phyloP scores from a whole-genome alignment of 2,113 vertebrate genomes.

The Aptenodytes patagonicus region DNA sequence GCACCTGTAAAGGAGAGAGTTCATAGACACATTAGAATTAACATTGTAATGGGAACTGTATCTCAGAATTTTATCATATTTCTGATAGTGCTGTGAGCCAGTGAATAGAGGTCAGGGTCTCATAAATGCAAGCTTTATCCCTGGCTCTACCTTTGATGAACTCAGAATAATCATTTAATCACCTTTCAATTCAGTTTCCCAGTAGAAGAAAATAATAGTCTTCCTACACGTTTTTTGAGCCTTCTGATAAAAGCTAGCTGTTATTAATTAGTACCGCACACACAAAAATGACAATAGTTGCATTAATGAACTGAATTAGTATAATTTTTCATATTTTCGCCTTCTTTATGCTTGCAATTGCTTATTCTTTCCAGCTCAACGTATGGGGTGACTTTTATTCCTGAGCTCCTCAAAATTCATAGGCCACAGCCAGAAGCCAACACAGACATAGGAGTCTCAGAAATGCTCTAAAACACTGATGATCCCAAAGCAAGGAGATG shows the following conservation, averaged over 20 bases:
- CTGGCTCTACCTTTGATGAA: not conserved
- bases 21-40: not conserved
- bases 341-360: not conserved
- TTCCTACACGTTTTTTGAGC: not conserved
- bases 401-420: not conserved
- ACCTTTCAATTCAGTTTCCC: not conserved
- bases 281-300: not conserved
- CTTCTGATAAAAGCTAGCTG: not conserved
- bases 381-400: not conserved
- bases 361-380: not conserved
- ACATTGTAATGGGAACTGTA: not conserved
- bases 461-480: not conserved
- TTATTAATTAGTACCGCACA: not conserved
- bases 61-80: not conserved
- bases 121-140: not conserved
- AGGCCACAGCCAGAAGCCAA: not conserved
- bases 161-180: not conserved
- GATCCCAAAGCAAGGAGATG: not conserved
- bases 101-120: not conserved
- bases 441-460: fast-evolving
- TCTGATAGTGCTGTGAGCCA: not conserved
- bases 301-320: not conserved
- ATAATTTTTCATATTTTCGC: not conserved
- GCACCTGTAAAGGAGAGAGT: not conserved
- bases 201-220: not conserved